Conservation (phyloP, 2,797 vertebrate species). For the Squalus acanthias region DNA sequence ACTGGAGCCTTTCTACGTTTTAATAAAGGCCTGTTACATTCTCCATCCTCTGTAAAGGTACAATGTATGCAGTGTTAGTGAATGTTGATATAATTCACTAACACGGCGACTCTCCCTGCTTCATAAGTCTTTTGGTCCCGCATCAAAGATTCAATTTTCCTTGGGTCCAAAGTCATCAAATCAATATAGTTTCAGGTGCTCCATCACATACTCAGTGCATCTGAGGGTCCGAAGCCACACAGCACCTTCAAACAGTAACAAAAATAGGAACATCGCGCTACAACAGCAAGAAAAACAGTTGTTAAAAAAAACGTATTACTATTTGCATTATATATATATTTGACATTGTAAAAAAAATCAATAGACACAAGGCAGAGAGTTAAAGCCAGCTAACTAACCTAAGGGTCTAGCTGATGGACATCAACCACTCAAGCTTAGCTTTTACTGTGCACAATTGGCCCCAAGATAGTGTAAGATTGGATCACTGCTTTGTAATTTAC, state of each 20-base stretch:
- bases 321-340: not conserved
- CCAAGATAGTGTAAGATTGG: not conserved
- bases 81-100: not conserved
- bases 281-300: not conserved
- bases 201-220: not conserved
- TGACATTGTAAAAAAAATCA: not conserved
- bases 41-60: not conserved
- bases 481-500: not conserved
- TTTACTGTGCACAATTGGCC: not conserved
- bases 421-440: not conserved
- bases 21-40: constrained; percentile 4
- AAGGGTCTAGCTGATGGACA: not conserved
- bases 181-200: not conserved
- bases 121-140: not conserved
- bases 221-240: not conserved
- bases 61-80: not conserved
- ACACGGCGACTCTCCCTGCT: not conserved
- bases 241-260: not conserved
- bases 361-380: not conserved
- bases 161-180: not conserved
- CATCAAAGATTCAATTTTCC: constrained; percentile 14
- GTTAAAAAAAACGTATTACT: not conserved
- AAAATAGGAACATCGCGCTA: too few relatives aligned
- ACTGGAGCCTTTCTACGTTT: constrained; percentile 4
- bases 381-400: not conserved